These are phyloP conservation scores for Geotrupes spiniger DNA, from an alignment of 2,888 invertebrate genomes.

Conservation along the genomic window DNA sequence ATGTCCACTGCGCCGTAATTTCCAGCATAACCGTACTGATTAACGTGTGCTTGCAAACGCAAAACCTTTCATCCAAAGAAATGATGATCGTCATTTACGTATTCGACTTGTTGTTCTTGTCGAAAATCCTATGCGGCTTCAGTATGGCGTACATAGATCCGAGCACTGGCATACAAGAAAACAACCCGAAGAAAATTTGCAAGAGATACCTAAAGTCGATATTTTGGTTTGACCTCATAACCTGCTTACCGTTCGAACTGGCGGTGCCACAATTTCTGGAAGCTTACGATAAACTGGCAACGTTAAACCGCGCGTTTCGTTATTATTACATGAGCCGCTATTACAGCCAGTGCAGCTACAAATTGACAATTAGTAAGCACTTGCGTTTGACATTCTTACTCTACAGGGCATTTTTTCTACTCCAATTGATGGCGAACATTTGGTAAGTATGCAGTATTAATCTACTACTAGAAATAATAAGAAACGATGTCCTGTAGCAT, in stretches of 20 bases:
- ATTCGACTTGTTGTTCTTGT: constrained; percentile 10
- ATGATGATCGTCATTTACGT: not conserved
- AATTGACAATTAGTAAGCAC: constrained; percentile 15
- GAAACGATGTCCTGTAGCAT: too few species aligned
- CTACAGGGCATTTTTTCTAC: constrained; percentile 15
- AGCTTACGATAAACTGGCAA: not conserved
- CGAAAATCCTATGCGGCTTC: constrained; percentile 15
- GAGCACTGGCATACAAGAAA: constrained; percentile 12
- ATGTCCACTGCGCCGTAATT: constrained; percentile 14
- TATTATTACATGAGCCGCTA: constrained; percentile 12
- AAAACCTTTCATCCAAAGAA: not conserved
- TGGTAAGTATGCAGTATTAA: constrained; percentile 12
- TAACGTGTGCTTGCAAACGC: constrained; percentile 1
- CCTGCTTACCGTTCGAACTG: constrained; percentile 15
- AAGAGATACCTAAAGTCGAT: constrained; percentile 11
- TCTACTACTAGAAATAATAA: not conserved
- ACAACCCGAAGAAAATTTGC: constrained; percentile 10
- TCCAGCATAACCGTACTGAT: constrained; percentile 9
- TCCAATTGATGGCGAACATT: constrained; percentile 14
- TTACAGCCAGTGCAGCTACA: constrained; percentile 11
- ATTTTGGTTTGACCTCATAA: constrained; percentile 18
- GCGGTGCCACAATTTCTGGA: not conserved
- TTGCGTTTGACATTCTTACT: constrained; percentile 34
- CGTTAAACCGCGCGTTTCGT: constrained; percentile 10
- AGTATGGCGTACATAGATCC: constrained; percentile 16